These are phyloP conservation scores for Monochamus saltuarius DNA, from an alignment of 1,140 invertebrate genomes.

Conservation along the genomic window DNA sequence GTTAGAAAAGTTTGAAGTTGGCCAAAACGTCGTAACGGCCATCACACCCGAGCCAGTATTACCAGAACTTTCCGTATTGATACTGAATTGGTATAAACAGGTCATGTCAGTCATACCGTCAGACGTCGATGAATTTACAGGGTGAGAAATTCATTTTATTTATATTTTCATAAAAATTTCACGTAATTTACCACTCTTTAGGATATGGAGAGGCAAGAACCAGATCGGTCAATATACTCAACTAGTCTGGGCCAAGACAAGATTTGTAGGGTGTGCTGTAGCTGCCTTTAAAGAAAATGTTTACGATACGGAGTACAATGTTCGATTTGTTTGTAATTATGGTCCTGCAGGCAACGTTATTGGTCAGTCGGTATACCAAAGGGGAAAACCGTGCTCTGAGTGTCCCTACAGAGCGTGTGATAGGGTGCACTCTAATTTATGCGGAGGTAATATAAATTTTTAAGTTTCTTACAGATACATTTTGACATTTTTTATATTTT, in stretches of 20 bases:
- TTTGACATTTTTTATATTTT: too few relatives aligned
- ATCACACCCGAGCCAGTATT: slow-evolving; percentile 9
- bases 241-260: slow-evolving; percentile 58
- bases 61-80: slow-evolving; percentile 24
- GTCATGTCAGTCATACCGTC: slow-evolving; percentile 24
- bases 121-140: slow-evolving; percentile 27
- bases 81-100: slow-evolving; percentile 32
- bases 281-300: slow-evolving; percentile 52
- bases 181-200: background rate
- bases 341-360: slow-evolving; percentile 50
- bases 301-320: slow-evolving; percentile 27
- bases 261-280: slow-evolving; percentile 57
- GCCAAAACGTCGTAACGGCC: slow-evolving; percentile 28
- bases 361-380: slow-evolving; percentile 49
- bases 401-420: slow-evolving; percentile 38
- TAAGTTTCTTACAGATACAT: background rate
- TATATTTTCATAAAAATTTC: background rate
- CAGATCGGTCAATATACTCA: slow-evolving; percentile 57
- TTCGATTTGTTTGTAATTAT: slow-evolving; percentile 55
- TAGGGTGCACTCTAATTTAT: slow-evolving; percentile 19
- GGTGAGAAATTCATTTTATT: slow-evolving; percentile 14
- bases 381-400: slow-evolving; percentile 46
- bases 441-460: slow-evolving; percentile 23
- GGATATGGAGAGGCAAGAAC: slow-evolving; percentile 24
- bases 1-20: slow-evolving; percentile 24